A percentile compares a stretch with the other conserved stretches of the same genome.
These are phyloP conservation scores for Sitobion miscanthi DNA, from an alignment of 1,140 invertebrate genomes.

Conservation along the genomic window DNA sequence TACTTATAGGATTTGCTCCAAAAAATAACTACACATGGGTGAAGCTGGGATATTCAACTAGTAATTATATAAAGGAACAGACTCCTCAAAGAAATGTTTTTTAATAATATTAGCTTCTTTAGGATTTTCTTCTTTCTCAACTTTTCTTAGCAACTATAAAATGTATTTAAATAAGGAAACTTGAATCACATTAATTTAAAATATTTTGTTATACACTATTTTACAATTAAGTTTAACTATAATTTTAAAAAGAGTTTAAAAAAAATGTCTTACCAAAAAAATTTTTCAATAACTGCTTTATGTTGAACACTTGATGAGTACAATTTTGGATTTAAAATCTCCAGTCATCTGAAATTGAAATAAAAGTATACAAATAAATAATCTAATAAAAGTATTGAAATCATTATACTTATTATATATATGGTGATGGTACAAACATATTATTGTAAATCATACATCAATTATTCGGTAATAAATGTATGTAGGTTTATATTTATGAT, in stretches of 20 bases:
- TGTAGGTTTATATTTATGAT: no score
- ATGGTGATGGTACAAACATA: neutral
- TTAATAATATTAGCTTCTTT: neutral
- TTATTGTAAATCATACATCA: neutral
- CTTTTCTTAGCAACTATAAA: neutral
- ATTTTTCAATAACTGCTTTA: neutral
- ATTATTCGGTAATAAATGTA: neutral
- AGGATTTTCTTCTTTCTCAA: neutral
- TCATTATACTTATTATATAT: neutral
- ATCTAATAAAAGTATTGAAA: neutral
- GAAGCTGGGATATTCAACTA: no score
- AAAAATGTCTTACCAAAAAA: neutral
- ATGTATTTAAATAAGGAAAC: neutral
- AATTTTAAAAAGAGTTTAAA: neutral
- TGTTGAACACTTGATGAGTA: neutral
- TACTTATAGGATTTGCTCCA: no score
- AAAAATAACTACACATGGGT: no score
- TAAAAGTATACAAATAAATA: neutral
- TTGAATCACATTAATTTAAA: neutral
- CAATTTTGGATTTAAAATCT: neutral
- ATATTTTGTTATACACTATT: neutral
- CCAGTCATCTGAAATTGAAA: neutral
- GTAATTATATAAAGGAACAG: neutral
- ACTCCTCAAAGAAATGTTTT: neutral
- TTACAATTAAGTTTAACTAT: neutral